A percentile compares a stretch with the other conserved stretches of the same genome.
phyloP scores from a whole-genome alignment of 2,888 invertebrate genomes.

The Polydrusus cervinus region DNA sequence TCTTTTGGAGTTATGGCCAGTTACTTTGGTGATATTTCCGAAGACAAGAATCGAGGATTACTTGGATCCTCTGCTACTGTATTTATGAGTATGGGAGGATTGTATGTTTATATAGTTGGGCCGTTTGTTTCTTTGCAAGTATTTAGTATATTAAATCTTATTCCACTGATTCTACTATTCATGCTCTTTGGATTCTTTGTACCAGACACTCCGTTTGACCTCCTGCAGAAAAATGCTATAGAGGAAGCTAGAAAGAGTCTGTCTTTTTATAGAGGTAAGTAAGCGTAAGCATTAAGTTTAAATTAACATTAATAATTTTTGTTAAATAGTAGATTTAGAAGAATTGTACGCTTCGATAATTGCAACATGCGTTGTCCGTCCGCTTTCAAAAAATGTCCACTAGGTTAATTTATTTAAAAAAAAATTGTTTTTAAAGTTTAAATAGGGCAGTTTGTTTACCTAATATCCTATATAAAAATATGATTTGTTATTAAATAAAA shows the following conservation, averaged over 20 bases:
- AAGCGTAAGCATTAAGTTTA: no score
- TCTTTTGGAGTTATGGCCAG: conserved; percentile 81
- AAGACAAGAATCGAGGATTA: conserved; percentile 84
- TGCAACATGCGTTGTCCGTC: no score
- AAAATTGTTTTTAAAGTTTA: no score
- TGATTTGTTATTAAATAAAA: no score
- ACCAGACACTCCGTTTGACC: conserved; percentile 57
- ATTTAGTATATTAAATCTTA: conserved; percentile 36
- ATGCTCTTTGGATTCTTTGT: conserved; percentile 43
- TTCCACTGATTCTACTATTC: conserved; percentile 47
- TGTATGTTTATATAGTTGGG: conserved; percentile 80
- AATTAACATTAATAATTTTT: no score
- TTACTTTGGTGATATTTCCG: conserved; percentile 89
- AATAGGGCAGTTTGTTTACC: no score
- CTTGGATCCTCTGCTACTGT: conserved; percentile 72
- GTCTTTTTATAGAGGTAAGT: conserved; percentile 71
- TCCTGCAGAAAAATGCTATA: conserved; percentile 61
- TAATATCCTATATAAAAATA: no score
- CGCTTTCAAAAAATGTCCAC: no score
- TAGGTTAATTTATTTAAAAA: no score
- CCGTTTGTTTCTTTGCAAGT: conserved; percentile 68
- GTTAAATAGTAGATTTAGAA: no score
- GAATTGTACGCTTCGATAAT: no score
- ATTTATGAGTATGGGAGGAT: conserved; percentile 75
- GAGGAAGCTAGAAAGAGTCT: conserved; percentile 79